phyloP scores from a whole-genome alignment of 2,888 invertebrate genomes.

The Pollenia amentaria region DNA sequence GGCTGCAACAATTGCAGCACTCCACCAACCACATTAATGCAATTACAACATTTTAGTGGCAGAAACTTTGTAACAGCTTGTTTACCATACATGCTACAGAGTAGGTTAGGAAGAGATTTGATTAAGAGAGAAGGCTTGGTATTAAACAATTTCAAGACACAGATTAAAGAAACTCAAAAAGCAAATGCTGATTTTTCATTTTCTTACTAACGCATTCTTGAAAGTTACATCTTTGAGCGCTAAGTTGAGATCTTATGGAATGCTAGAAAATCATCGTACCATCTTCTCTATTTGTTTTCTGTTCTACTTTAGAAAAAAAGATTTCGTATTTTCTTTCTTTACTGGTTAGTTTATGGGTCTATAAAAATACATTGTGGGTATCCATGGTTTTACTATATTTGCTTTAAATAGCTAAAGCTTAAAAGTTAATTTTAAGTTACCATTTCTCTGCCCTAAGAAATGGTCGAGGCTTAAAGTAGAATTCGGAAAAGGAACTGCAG shows the following conservation, averaged over 20 bases:
- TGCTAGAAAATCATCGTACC: no score
- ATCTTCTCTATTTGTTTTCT: no score
- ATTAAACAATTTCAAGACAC: no score
- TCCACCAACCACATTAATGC: slow-evolving; percentile 44
- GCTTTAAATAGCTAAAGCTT: neutral
- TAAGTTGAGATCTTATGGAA: no score
- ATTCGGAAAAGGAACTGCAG: no score
- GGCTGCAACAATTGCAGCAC: neutral
- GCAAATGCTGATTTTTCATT: neutral
- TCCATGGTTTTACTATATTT: slow-evolving; percentile 24
- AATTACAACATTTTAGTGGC: slow-evolving; percentile 46
- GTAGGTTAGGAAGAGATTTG: no score
- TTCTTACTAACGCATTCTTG: neutral
- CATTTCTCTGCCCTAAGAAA: no score
- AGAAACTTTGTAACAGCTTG: slow-evolving; percentile 13
- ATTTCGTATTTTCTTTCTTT: slow-evolving; percentile 1
- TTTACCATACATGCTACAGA: neutral
- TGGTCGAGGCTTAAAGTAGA: no score
- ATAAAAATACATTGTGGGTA: slow-evolving; percentile 36
- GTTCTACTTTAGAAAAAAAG: neutral
- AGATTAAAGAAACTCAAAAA: no score
- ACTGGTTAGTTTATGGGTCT: slow-evolving; percentile 12
- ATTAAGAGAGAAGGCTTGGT: no score
- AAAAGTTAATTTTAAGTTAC: neutral
- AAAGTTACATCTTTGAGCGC: no score